Evolutionary conservation across 30 jellyfish, hydroid and myxozoan species (phyloP).

Genomic region (Cassiopea andromeda): DNA sequence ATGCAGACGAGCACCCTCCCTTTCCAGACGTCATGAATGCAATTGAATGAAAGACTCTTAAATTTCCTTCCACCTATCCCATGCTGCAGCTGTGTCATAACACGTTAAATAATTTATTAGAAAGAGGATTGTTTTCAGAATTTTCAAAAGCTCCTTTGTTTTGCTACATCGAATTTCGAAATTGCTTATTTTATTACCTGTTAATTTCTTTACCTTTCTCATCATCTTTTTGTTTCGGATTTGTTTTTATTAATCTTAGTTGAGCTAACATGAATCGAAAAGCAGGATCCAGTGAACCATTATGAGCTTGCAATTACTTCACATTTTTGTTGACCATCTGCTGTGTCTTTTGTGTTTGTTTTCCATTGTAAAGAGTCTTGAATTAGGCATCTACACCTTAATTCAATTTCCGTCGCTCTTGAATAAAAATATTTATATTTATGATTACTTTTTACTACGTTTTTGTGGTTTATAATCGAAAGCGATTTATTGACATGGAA

Average conservation of each 20-base stretch:
- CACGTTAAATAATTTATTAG: background rate
- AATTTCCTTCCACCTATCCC: background rate
- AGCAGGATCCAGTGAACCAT: background rate
- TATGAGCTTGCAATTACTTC: background rate
- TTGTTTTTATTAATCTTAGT: background rate
- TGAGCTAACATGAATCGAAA: background rate
- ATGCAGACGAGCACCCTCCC: too few relatives aligned
- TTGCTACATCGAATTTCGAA: background rate
- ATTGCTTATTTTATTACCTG: background rate
- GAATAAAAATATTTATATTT: too few relatives aligned
- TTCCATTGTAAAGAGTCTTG: too few relatives aligned
- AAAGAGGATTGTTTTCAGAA: background rate
- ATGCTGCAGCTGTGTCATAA: background rate
- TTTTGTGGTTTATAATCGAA: too few relatives aligned
- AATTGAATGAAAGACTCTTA: background rate
- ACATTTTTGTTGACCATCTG: too few relatives aligned
- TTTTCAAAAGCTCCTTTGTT: background rate
- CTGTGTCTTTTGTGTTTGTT: too few relatives aligned
- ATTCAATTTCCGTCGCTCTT: too few relatives aligned
- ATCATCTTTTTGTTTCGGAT: background rate
- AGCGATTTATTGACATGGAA: too few relatives aligned
- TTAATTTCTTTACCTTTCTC: background rate
- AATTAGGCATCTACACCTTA: too few relatives aligned
- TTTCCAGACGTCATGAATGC: too few relatives aligned
- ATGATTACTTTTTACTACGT: too few relatives aligned